These are phyloP conservation scores for Rhynchotus rufescens DNA, from an alignment of 2,797 vertebrate species.

Conservation along the genomic window DNA sequence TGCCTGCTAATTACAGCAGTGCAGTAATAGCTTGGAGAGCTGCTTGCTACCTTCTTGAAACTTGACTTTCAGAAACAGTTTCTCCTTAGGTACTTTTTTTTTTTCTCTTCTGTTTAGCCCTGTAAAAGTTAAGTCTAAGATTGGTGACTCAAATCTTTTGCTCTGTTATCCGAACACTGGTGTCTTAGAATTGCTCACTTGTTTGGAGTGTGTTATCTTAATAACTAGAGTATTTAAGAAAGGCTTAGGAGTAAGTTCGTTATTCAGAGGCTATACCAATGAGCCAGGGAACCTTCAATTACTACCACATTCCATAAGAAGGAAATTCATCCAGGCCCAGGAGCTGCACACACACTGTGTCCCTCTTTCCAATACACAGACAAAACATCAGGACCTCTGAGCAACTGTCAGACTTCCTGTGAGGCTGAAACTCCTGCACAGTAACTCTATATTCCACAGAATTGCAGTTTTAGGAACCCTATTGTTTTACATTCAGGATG, in stretches of 20 bases:
- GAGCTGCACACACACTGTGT: neutral
- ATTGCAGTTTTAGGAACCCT: too few relatives aligned
- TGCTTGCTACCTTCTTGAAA: neutral
- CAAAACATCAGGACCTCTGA: neutral
- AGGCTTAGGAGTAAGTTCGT: neutral
- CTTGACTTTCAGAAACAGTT: neutral
- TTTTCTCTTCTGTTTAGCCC: neutral
- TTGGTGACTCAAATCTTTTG: neutral
- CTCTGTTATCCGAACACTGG: rapidly evolving
- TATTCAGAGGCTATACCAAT: neutral
- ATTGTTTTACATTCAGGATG: neutral
- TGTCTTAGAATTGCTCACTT: neutral
- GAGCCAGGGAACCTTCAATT: neutral
- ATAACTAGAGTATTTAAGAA: neutral
- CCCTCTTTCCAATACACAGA: neutral
- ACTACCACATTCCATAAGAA: neutral
- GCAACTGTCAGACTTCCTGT: neutral
- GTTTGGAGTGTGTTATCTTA: neutral
- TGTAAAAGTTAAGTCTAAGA: neutral
- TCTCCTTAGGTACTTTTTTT: neutral
- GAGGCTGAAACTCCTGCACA: too few relatives aligned
- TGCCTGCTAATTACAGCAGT: neutral
- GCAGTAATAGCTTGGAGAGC: neutral
- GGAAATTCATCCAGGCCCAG: neutral
- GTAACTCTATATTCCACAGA: neutral